A percentile compares a stretch with the other conserved stretches of the same genome.
These are phyloP conservation scores for Sinodicranocentrus sp. DNA, from an alignment of 2,888 invertebrate genomes.

Conservation along the genomic window DNA sequence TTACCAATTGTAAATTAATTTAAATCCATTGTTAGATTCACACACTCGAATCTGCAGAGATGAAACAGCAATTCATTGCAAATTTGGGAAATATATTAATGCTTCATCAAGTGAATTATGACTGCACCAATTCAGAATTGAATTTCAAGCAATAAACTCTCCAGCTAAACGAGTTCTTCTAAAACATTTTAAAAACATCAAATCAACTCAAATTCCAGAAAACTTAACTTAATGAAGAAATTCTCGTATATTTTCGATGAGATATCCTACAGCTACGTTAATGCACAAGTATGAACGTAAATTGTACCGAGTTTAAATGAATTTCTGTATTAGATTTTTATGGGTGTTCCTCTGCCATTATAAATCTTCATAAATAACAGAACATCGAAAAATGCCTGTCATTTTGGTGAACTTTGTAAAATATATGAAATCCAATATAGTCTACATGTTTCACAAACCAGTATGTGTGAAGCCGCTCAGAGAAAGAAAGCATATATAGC, in stretches of 20 bases:
- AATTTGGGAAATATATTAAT: no score
- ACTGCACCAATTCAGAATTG: background rate
- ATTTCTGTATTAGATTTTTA: constrained; percentile 63
- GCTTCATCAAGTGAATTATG: background rate
- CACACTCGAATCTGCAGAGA: no score
- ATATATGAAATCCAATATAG: constrained; percentile 14
- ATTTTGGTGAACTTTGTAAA: constrained; percentile 58
- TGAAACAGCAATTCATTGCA: constrained; percentile 7
- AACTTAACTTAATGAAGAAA: constrained; percentile 8
- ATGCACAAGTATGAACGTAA: background rate
- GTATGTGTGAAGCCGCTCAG: constrained; percentile 4
- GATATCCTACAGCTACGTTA: background rate
- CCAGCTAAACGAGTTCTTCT: no score
- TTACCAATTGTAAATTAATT: no score
- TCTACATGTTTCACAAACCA: background rate
- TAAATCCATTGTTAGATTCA: no score
- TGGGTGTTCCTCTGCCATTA: constrained; percentile 58
- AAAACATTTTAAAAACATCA: no score
- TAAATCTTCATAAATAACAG: constrained; percentile 66
- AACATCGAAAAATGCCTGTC: constrained; percentile 54
- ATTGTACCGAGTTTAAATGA: constrained; percentile 47
- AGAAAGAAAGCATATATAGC: constrained; percentile 2
- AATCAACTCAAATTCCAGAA: background rate
- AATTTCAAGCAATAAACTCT: no score
- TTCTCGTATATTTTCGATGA: background rate